Evolutionary conservation across 2,888 invertebrate species (phyloP).

Genomic region (Graphium colonna): DNA sequence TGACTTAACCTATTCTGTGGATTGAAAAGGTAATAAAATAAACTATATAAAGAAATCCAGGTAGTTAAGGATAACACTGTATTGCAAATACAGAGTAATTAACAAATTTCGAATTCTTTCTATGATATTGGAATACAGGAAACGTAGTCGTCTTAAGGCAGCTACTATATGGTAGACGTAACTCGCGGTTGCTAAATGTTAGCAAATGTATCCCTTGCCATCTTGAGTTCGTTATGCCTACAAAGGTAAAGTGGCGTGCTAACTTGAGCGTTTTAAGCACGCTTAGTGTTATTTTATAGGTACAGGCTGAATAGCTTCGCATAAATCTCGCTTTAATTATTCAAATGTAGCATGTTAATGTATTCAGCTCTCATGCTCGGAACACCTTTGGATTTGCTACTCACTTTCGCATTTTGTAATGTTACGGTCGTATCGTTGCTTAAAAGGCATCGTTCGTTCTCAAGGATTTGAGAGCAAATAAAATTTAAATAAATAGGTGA

Average conservation of each 20-base stretch:
- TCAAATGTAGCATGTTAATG: slow-evolving; percentile 1
- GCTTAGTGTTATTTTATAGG: not conserved
- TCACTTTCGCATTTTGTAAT: not conserved
- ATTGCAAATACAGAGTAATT: slow-evolving; percentile 9
- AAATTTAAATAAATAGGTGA: not conserved
- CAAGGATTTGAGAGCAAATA: not conserved
- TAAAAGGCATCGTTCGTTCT: not conserved
- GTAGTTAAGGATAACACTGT: not conserved
- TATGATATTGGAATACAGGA: slow-evolving; percentile 15
- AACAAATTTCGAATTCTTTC: slow-evolving; percentile 1
- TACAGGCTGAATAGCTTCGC: not conserved
- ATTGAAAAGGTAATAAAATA: not conserved
- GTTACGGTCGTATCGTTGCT: not conserved
- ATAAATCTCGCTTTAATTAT: slow-evolving; percentile 8
- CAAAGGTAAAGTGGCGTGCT: not conserved
- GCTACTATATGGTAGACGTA: slow-evolving; percentile 2
- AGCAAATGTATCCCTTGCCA: slow-evolving; percentile 9
- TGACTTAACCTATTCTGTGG: slow-evolving; percentile 40
- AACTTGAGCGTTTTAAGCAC: not conserved
- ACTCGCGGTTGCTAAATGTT: slow-evolving; percentile 4
- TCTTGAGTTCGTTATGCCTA: slow-evolving; percentile 6
- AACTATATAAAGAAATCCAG: not conserved
- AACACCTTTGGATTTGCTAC: not conserved
- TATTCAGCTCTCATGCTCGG: slow-evolving; percentile 19
- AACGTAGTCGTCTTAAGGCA: slow-evolving; percentile 18